Evolutionary conservation across 2,888 invertebrate genomes (phyloP).

Genomic region (Eristalinus aeneus): DNA sequence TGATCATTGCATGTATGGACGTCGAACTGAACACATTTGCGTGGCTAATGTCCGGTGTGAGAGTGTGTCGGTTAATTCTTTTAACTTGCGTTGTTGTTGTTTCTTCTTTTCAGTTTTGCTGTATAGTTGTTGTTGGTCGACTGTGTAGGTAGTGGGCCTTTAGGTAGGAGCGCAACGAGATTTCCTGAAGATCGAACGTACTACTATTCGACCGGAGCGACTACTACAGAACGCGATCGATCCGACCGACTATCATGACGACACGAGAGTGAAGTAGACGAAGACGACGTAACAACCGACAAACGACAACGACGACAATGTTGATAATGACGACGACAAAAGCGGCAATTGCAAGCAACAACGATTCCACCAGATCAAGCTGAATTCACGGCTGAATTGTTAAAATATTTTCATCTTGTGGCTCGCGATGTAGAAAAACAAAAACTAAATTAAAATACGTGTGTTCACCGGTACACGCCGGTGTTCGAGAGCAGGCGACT

Average conservation of each 20-base stretch:
- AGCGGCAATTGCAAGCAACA: slow-evolving; percentile 33
- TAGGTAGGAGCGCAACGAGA: slow-evolving; percentile 46
- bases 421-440: too few relatives aligned
- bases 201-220: slow-evolving; percentile 22
- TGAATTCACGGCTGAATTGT: slow-evolving; percentile 27
- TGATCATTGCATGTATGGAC: slow-evolving; percentile 10
- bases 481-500: neutral
- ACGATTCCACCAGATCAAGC: slow-evolving; percentile 36
- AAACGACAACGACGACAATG: slow-evolving; percentile 25
- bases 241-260: slow-evolving; percentile 32
- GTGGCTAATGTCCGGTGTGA: neutral
- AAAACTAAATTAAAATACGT: too few relatives aligned
- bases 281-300: neutral
- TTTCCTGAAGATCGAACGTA: slow-evolving; percentile 50
- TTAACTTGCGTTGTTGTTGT: neutral
- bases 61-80: slow-evolving; percentile 8
- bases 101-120: neutral
- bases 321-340: slow-evolving; percentile 6
- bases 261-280: neutral
- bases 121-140: too few relatives aligned
- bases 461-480: neutral
- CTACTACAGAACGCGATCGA: slow-evolving; percentile 55
- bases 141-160: slow-evolving; percentile 50
- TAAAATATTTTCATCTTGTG: neutral
- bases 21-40: neutral